Conservation (phyloP, 2,113 vertebrate genomes). For the Jacana jacana region DNA sequence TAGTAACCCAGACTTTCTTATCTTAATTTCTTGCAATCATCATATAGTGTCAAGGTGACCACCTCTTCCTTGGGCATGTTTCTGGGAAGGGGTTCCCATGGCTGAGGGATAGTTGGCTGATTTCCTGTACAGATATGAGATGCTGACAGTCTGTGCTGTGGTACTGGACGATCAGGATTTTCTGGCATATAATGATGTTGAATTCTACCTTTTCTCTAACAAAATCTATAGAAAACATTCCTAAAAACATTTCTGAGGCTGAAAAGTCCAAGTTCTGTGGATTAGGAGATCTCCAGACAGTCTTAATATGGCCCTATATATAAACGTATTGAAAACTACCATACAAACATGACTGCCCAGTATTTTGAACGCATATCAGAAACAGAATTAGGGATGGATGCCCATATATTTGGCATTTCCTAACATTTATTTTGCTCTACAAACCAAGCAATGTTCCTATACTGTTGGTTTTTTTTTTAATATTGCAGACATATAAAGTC, state of each 20-base stretch:
- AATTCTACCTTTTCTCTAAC: not conserved
- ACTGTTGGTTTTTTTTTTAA: not conserved
- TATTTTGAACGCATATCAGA: not conserved
- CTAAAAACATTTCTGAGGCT: not conserved
- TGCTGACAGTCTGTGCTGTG: not conserved
- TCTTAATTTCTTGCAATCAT: not conserved
- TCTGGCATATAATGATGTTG: not conserved
- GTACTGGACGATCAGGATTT: not conserved
- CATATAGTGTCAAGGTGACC: not conserved
- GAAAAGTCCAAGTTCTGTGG: not conserved
- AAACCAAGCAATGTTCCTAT: not conserved
- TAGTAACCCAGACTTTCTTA: not conserved
- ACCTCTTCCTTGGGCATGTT: not conserved
- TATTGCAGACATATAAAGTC: not conserved
- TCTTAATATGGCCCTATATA: not conserved
- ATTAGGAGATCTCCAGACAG: not conserved
- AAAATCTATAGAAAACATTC: not conserved
- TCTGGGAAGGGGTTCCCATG: not conserved
- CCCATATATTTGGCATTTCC: not conserved
- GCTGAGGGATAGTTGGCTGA: not conserved
- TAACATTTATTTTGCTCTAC: not conserved
- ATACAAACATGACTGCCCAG: not conserved
- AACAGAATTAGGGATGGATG: not conserved
- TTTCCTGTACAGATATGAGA: not conserved
- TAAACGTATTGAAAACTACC: not conserved